Evolutionary conservation across 2,113 vertebrate genomes (phyloP), one percentile per base, ranked within the genome.

Genomic region (Reinhardtius hippoglossoides): DNA sequence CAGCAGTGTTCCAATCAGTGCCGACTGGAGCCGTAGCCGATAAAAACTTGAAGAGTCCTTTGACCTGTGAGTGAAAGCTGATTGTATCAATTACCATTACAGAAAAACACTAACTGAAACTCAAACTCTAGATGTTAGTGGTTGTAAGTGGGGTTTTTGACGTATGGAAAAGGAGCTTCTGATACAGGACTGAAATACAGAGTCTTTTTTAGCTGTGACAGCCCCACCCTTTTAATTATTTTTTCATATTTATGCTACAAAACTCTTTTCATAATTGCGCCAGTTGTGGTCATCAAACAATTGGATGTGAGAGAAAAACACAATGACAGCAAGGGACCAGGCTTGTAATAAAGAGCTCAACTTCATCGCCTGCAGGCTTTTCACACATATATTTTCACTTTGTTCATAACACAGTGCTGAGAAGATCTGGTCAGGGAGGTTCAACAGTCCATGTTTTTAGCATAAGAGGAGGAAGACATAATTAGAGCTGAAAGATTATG

Each of bases 401-500:
- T 74, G 16, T 26, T 68, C 21, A 16, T 6, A 60, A 31, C 55
- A 40, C 57, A 27, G 35, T 37, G 40, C 48, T 27, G 59, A 50
- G 6, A n/a, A 1, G 20, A 4, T 60, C 9, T n/a, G n/a, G 46
- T 27, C 2, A 55, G 23, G 20, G 40, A 78, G 4, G 23, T 65
- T 80, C 70, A 65, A 64, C 59, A 26, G 42, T 60, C 12, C 52
- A 16, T 68, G 56, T 72, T 50, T 48, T 6, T 7, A 7, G 6
- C 31, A 31, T 6, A 31, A 5, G 31, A 31, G 31, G 6, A 31
- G 31, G 31, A 20, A 59, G 82, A 71, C 27, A 74, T 80, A 81
- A 85, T 85, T 84, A 86, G 21, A 64, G 81, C 65, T 78, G 76
- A 91, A 81, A 71, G 37, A 85, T 87, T 85, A 87, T 89, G 84